A percentile compares a stretch with the other conserved stretches of the same genome.
Conservation (phyloP, 2,888 invertebrate species). For the Hypena proboscidalis region DNA sequence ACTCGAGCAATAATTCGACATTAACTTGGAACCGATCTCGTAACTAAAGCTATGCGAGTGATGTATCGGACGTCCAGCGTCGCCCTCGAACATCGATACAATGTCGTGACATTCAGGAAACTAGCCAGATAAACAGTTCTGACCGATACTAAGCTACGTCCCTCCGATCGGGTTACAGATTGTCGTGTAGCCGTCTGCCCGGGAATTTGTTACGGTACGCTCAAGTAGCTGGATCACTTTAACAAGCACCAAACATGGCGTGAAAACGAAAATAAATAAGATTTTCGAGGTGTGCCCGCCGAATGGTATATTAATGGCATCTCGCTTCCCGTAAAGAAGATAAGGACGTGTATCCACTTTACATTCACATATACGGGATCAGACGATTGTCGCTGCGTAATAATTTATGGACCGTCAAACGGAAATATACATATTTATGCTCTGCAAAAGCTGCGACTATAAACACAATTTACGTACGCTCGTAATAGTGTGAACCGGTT, state of each 20-base stretch:
- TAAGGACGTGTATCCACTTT: conserved; percentile 33
- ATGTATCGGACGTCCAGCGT: conserved; percentile 33
- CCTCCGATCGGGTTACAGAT: conserved; percentile 59
- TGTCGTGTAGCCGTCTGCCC: conserved; percentile 59
- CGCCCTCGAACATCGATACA: conserved; percentile 31
- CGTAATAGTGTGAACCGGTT: neutral
- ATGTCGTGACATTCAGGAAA: conserved; percentile 38
- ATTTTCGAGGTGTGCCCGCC: conserved; percentile 32
- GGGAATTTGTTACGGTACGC: conserved; percentile 60
- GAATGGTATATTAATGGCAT: conserved; percentile 41
- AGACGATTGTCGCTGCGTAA: conserved; percentile 13
- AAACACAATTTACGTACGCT: neutral
- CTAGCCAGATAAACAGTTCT: conserved; percentile 38
- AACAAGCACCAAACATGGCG: conserved; percentile 57
- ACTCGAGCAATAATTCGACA: conserved; percentile 15
- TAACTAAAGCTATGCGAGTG: conserved; percentile 31
- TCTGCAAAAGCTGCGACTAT: neutral
- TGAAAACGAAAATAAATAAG: conserved; percentile 51
- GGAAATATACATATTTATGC: neutral
- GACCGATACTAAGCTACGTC: conserved; percentile 31
- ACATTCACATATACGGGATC: conserved; percentile 16
- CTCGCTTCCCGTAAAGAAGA: conserved; percentile 28
- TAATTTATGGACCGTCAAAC: conserved; percentile 22
- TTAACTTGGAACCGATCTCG: conserved; percentile 17
- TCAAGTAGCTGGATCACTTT: conserved; percentile 48